Evolutionary conservation across 2,797 vertebrate genomes (phyloP), one percentile per base, ranked within the genome.

Genomic region (Pteronotus mesoamericanus): DNA sequence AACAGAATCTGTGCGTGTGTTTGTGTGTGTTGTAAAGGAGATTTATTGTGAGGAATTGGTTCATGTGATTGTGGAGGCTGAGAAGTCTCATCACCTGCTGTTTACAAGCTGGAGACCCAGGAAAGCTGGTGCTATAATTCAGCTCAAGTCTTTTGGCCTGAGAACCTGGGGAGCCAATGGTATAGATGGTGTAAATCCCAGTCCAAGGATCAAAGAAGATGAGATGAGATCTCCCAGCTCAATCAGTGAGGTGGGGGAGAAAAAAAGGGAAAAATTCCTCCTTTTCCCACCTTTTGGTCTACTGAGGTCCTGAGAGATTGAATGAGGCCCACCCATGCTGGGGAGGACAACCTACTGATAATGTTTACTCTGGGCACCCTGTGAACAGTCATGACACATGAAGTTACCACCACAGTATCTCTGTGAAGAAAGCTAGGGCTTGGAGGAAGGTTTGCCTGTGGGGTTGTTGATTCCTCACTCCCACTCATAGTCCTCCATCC

Each of bases 361-460:
- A 82, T 16, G 5, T 92, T 66, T 44, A 32, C 66, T 66, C 32
- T 39, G 68, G 32, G 14, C n/a, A 39, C 14, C 37, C 22, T n/a
- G 1, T 8, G 26, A 59, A 14, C 39, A n/a, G 78, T 75, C 18
- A 66, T 48, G 14, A 83, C 57, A 37, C 29, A 74, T 53, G 15
- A 75, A 83, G 74, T 46, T 68, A 55, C 39, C 26, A 57, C 57
- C 44, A 12, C 1, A 1, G 55, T 83, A 59, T 64, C 29, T 59
- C 6, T 57, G 26, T 12, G 82, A 57, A 91, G 37, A 74, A 19
- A 37, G 15, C 64, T 8, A 10, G 0, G 34, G 5, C 29, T 3
- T 32, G n/a, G 57, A 82, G 14, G 8, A 64, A 21, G 34, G 11
- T 26, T 53, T 42, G 0, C 9, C 44, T 2, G 0, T 9, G 29